A percentile compares a stretch with the other conserved stretches of the same genome.
Evolutionary conservation across 2,113 vertebrate genomes (phyloP).

Genomic region (Pan paniscus): DNA sequence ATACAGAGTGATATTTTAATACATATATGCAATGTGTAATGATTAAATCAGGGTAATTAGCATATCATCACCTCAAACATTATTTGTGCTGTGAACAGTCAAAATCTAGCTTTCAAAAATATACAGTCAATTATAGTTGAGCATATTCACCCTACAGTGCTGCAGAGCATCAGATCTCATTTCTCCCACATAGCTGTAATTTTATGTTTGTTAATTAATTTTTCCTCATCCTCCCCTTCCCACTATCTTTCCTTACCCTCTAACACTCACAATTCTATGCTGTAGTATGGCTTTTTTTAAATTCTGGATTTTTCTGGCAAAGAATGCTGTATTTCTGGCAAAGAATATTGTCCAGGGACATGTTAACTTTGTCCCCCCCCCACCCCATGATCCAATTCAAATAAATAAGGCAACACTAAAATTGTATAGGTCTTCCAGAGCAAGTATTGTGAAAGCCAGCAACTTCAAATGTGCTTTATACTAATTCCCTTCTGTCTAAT

Average conservation of each 20-base stretch:
- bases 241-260: neutral
- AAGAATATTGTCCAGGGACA: neutral
- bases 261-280: neutral
- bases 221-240: too few relatives aligned
- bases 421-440: neutral
- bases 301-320: neutral
- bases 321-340: neutral
- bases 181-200: neutral
- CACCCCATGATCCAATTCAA: neutral
- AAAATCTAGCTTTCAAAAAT: neutral
- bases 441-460: neutral
- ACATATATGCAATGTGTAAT: neutral
- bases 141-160: neutral
- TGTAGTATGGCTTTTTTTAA: neutral
- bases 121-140: neutral
- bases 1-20: neutral
- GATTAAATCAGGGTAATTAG: neutral
- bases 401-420: neutral
- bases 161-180: too few relatives aligned
- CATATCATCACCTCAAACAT: neutral
- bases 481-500: neutral
- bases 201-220: neutral
- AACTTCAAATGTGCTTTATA: neutral
- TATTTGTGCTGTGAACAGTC: neutral
- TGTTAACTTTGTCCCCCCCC: neutral